Conservation (phyloP, 2,113 vertebrate genomes). For the Notarius lentiginosus region DNA sequence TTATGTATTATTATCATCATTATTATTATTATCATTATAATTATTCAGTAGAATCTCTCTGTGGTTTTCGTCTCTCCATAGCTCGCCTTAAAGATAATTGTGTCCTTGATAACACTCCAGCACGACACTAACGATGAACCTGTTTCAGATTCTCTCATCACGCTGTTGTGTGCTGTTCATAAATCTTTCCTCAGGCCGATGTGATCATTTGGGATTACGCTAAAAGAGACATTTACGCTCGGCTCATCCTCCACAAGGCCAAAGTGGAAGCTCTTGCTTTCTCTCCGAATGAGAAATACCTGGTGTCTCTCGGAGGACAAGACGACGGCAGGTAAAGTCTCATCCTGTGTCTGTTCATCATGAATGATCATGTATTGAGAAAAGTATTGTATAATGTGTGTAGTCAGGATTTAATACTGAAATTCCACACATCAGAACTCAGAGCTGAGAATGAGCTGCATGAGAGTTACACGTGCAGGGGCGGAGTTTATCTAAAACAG, state of each 20-base stretch:
- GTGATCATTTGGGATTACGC: constrained; percentile 86
- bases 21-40: neutral
- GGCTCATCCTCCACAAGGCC: constrained; percentile 81
- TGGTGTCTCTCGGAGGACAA: constrained; percentile 85
- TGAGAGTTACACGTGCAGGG: neutral
- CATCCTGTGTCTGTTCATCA: neutral
- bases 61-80: neutral
- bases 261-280: constrained; percentile 84
- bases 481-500: neutral
- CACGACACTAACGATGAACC: neutral
- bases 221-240: constrained; percentile 69
- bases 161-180: neutral
- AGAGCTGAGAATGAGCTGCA: too few species aligned
- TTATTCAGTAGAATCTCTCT: too few species aligned
- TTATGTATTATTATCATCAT: neutral
- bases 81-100: neutral
- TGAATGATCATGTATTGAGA: neutral
- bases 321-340: constrained; percentile 83
- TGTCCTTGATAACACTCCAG: neutral
- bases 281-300: constrained; percentile 83
- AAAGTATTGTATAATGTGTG: neutral
- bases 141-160: neutral
- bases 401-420: neutral
- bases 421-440: too few species aligned
- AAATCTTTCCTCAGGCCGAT: constrained; percentile 72